These are phyloP conservation scores for Xylota segnis DNA, from an alignment of 2,888 invertebrate species.

Conservation along the genomic window DNA sequence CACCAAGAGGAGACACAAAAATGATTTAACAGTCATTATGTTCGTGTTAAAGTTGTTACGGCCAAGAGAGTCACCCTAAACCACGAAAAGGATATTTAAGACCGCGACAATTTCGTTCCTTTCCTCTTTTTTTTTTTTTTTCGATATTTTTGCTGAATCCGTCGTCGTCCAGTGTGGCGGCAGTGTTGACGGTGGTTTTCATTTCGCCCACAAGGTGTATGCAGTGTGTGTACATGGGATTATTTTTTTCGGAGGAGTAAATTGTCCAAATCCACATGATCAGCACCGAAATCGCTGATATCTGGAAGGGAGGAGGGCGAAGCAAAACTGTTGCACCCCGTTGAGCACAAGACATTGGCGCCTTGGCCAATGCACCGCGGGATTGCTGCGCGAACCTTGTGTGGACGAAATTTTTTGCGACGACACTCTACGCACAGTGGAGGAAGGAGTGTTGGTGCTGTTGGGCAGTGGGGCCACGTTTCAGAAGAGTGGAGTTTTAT, in stretches of 20 bases:
- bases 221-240: conserved; percentile 15
- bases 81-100: conserved; percentile 49
- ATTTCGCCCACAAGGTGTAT: conserved; percentile 72
- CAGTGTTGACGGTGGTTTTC: conserved; percentile 45
- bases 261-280: conserved; percentile 73
- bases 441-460: neutral
- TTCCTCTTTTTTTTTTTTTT: conserved; percentile 55
- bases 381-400: conserved; percentile 17
- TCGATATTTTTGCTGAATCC: neutral
- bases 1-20: conserved; percentile 65
- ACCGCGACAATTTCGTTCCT: conserved; percentile 71
- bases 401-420: conserved; percentile 38
- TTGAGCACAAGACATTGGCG: conserved; percentile 74
- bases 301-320: conserved; percentile 36
- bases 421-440: conserved; percentile 14
- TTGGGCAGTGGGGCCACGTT: conserved; percentile 4
- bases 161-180: conserved; percentile 1
- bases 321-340: conserved; percentile 68
- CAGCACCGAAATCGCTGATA: conserved; percentile 53
- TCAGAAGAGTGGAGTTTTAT: too few relatives aligned
- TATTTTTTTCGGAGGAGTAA: conserved; percentile 57
- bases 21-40: conserved; percentile 77
- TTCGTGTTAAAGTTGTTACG: conserved; percentile 74
- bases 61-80: conserved; percentile 62
- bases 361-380: conserved; percentile 67